Conservation (phyloP, 37 sponge, comb jelly and placozoan genomes). For the Petrosia ficiformis region DNA sequence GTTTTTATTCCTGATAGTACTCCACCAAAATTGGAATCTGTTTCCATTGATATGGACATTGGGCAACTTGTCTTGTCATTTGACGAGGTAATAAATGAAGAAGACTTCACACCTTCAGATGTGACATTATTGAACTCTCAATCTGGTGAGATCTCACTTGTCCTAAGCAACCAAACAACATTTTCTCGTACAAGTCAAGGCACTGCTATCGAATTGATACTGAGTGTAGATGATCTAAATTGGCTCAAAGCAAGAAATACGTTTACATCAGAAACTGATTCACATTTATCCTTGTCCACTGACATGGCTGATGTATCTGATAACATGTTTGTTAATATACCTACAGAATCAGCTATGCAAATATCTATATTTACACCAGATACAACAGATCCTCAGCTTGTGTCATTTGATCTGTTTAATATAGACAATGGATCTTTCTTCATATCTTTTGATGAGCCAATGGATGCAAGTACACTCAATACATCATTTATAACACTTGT, state of each 20-base stretch:
- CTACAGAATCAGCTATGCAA: neutral
- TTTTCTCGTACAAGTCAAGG: neutral
- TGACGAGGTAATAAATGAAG: conserved; percentile 9
- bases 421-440: conserved; percentile 65
- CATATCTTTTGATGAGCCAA: conserved; percentile 77
- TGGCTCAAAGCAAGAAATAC: conserved; percentile 3
- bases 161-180: neutral
- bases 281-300: conserved; percentile 1
- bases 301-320: conserved; percentile 12
- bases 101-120: neutral
- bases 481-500: conserved; percentile 1
- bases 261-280: neutral
- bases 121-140: conserved; percentile 9
- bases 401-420: conserved; percentile 55
- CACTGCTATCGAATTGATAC: neutral
- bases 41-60: neutral
- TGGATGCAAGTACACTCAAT: conserved; percentile 15
- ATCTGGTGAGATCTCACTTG: neutral
- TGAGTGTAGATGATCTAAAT: conserved; percentile 14
- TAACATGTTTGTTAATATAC: conserved; percentile 11
- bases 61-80: conserved; percentile 12
- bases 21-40: conserved; percentile 8
- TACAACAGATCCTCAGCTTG: conserved; percentile 36
- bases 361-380: neutral
- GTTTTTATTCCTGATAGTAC: conserved; percentile 25